Evolutionary conservation across 2,888 invertebrate species (phyloP), one percentile per base, ranked within the genome.

Genomic region (Pseudanteris insignis): DNA sequence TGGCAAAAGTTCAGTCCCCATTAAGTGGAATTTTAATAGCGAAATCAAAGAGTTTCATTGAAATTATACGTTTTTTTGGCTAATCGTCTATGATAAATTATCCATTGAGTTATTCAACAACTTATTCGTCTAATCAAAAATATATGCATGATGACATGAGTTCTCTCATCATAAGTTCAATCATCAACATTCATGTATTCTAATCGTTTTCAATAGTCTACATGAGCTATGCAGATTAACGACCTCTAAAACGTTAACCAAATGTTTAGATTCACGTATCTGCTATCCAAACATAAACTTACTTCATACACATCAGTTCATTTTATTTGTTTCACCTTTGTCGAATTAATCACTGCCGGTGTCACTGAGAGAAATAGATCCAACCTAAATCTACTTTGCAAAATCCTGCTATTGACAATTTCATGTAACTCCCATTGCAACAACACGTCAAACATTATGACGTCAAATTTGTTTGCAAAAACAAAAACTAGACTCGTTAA

Each of bases 1-100:
- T 55, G 55, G 54, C 55, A 44, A 50, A 32, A 33, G 38, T 54
- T 48, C 58, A 58, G 58, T 57, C 55, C 28, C 37, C 47, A 28
- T 18, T 34, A 25, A 33, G 44, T 55, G 26, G 44, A 55, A 62
- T 46, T 62, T 46, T 50, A 62, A 50, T 50, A 51, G 34, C 50
- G 32, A 21, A 51, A 46, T 44, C 41, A 48, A 59, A 51, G 38
- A 59, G 15, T 6, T 6, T 59, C 33, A 34, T 59, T 25, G 48
- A 37, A 57, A 57, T 48, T 36, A 57, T 4, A 41, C 36, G 30
- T 25, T 47, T 30, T 33, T 28, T 15, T 43, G 40, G 30, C 37
- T 36, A 48, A 47, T 41, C n/a, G n/a, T n/a, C n/a, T n/a, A n/a
- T n/a, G n/a, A n/a, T n/a, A n/a, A n/a, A n/a, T n/a, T n/a, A n/a